A percentile compares a stretch with the other conserved stretches of the same genome.
Evolutionary conservation across 2,888 invertebrate genomes (phyloP).

Genomic region (Lacanobia oleracea): DNA sequence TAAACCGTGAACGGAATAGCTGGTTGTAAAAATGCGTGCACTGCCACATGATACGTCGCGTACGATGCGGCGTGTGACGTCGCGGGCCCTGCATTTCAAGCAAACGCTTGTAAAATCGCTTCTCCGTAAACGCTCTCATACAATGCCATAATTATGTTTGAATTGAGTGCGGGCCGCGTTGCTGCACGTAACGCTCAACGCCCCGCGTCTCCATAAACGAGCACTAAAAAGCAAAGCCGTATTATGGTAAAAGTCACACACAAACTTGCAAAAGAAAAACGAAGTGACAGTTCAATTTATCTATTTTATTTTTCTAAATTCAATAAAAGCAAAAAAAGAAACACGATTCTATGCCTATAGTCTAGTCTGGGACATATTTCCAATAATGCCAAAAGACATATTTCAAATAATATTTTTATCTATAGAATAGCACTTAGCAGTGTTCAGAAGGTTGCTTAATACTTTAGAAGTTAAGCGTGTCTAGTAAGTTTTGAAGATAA

Average conservation of each 20-base stretch:
- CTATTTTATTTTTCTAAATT: neutral
- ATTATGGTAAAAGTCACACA: neutral
- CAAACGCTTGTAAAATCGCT: no score
- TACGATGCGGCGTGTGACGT: no score
- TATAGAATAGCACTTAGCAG: slow-evolving; percentile 25
- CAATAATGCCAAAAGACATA: slow-evolving; percentile 55
- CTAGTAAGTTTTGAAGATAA: slow-evolving; percentile 9
- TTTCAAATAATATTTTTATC: slow-evolving; percentile 27
- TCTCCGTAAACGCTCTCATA: no score
- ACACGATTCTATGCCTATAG: neutral
- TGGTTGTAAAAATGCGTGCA: no score
- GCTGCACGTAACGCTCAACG: no score
- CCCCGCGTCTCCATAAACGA: no score
- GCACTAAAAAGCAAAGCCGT: neutral
- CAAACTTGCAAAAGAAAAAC: neutral
- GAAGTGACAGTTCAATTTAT: neutral
- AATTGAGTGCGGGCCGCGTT: no score
- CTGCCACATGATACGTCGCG: no score
- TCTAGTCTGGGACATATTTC: slow-evolving; percentile 46
- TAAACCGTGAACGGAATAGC: no score
- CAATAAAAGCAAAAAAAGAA: neutral
- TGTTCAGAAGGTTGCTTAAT: neutral
- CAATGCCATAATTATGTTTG: no score
- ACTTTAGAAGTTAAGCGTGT: slow-evolving; percentile 3
- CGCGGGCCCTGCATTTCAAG: no score